phyloP scores from a whole-genome alignment of 2,113 vertebrate species.

The Sturnus vulgaris region DNA sequence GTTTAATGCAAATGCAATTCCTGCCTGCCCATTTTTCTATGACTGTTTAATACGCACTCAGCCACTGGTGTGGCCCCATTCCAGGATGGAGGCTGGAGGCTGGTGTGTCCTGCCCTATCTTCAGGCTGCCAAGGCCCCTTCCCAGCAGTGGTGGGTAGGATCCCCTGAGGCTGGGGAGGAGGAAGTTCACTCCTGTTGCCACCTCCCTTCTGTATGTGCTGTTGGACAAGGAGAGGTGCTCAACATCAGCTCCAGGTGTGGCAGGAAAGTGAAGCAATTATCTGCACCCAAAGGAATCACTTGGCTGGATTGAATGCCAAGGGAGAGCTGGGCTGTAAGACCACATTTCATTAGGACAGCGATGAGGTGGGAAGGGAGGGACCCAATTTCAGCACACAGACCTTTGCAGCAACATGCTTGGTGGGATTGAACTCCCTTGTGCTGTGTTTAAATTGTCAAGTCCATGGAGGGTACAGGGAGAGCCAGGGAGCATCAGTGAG shows the following conservation, averaged over 20 bases:
- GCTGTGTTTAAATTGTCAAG: neutral
- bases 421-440: neutral
- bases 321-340: neutral
- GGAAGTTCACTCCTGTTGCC: neutral
- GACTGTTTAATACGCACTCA: accelerated
- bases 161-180: neutral
- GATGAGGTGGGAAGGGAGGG: neutral
- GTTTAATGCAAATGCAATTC: neutral
- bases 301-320: neutral
- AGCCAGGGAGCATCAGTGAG: neutral
- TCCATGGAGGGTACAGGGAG: neutral
- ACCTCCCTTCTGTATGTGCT: neutral
- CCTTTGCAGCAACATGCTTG: neutral
- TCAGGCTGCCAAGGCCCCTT: neutral
- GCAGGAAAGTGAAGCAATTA: neutral
- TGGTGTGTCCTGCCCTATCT: neutral
- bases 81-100: neutral
- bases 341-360: neutral
- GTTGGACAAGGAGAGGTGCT: neutral
- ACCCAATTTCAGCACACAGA: neutral
- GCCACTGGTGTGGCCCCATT: accelerated
- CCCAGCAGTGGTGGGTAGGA: neutral
- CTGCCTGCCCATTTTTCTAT: neutral
- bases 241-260: neutral
- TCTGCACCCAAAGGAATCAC: neutral